These are phyloP conservation scores for Myrmecobius fasciatus DNA, from an alignment of 2,113 vertebrate species.

Conservation along the genomic window DNA sequence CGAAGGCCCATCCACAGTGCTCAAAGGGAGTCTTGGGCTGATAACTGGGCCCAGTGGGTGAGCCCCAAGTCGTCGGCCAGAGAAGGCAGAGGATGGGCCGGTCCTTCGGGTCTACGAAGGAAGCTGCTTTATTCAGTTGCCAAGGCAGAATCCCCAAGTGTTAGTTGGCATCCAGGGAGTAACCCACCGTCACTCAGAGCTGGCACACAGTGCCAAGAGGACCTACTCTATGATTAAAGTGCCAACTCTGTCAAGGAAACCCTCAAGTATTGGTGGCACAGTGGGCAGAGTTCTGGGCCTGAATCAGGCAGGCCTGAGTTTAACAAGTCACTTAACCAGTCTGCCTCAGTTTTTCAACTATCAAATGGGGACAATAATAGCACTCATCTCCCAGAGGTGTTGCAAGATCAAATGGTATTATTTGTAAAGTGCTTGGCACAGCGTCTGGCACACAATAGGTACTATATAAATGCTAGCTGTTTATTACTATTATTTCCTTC, in stretches of 20 bases:
- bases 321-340: background rate
- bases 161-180: background rate
- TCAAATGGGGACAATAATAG: background rate
- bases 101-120: background rate
- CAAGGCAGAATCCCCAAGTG: background rate
- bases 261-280: background rate
- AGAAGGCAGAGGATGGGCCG: background rate
- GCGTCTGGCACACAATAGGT: background rate
- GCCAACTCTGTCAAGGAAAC: background rate
- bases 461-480: background rate
- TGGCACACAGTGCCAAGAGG: background rate
- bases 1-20: background rate
- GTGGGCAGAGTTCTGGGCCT: background rate
- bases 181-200: background rate
- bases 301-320: background rate
- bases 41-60: background rate
- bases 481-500: background rate
- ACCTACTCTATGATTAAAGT: background rate
- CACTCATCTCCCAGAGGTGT: background rate
- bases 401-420: background rate
- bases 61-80: background rate
- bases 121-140: background rate
- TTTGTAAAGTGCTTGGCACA: background rate
- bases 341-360: background rate
- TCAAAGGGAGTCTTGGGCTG: background rate